Percentiles rank a stretch among this genome's conserved stretches.
Evolutionary conservation across 2,797 vertebrate species (phyloP).

Genomic region (Perodicticus potto): DNA sequence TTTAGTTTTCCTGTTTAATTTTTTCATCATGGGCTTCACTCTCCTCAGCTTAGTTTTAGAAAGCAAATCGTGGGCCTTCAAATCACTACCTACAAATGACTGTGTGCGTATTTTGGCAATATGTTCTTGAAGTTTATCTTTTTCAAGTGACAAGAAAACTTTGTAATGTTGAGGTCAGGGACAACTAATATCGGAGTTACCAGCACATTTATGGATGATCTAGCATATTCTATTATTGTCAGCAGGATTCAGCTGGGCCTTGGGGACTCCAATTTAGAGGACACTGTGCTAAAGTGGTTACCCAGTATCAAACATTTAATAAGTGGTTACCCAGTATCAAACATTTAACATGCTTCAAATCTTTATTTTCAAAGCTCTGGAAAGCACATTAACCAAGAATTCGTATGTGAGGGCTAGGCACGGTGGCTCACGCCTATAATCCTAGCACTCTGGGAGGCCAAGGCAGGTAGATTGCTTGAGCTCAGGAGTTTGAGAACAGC

Average conservation of each 20-base stretch:
- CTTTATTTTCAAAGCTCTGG: not conserved
- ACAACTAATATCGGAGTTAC: not conserved
- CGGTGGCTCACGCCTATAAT: not conserved
- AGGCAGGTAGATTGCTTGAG: no score
- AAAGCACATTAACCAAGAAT: conserved; percentile 48
- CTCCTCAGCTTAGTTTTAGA: conserved; percentile 13
- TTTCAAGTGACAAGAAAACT: conserved; percentile 35
- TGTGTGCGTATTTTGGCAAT: not conserved
- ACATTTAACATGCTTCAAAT: not conserved
- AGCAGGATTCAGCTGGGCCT: not conserved
- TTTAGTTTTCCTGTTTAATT: conserved; percentile 1
- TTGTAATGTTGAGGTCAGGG: not conserved
- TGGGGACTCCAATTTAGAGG: not conserved
- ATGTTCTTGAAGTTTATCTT: not conserved
- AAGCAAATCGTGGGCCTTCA: conserved; percentile 7
- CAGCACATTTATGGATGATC: not conserved
- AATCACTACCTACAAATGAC: not conserved
- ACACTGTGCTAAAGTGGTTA: not conserved
- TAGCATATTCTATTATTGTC: not conserved
- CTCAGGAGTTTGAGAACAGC: no score
- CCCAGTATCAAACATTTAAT: not conserved
- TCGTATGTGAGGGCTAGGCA: not conserved
- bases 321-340: not conserved
- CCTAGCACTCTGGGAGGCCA: no score
- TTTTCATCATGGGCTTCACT: not conserved